A percentile compares a stretch with the other conserved stretches of the same genome.
phyloP scores from a whole-genome alignment of 2,888 invertebrate genomes.

The Ramazzottius varieornatus region DNA sequence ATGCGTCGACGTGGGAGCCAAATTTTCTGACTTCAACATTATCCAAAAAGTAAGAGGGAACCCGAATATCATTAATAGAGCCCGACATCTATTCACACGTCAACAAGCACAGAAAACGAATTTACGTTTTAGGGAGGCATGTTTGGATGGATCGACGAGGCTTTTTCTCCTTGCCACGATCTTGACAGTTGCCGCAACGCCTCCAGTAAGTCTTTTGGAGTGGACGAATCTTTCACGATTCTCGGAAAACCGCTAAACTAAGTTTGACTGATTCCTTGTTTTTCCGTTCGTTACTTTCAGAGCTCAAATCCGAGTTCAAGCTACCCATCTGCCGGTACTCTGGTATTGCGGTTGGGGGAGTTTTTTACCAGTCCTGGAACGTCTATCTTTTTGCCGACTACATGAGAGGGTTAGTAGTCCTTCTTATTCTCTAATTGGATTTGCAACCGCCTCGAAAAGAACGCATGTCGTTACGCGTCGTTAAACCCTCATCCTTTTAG shows the following conservation, averaged over 20 bases:
- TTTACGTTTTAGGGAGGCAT: background rate
- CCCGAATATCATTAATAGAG: no score
- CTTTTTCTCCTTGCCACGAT: background rate
- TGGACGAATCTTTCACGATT: background rate
- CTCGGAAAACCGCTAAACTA: background rate
- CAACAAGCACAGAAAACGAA: no score
- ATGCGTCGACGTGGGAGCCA: background rate
- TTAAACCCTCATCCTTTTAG: background rate
- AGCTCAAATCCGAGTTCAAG: background rate
- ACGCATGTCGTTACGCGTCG: background rate
- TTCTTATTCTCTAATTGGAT: background rate
- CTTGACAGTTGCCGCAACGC: background rate
- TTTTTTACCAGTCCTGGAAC: background rate
- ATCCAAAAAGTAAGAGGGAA: background rate
- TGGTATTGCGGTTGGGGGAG: background rate
- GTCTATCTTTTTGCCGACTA: background rate
- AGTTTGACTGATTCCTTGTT: background rate
- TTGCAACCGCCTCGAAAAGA: background rate
- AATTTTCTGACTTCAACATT: conserved; percentile 2
- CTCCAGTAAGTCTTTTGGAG: background rate
- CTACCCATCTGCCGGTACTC: background rate
- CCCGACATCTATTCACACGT: no score
- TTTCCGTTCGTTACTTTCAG: background rate
- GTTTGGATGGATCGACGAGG: background rate
- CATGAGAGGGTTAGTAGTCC: background rate